These are phyloP conservation scores for Athene noctua DNA, from an alignment of 2,113 vertebrate genomes.

Conservation along the genomic window DNA sequence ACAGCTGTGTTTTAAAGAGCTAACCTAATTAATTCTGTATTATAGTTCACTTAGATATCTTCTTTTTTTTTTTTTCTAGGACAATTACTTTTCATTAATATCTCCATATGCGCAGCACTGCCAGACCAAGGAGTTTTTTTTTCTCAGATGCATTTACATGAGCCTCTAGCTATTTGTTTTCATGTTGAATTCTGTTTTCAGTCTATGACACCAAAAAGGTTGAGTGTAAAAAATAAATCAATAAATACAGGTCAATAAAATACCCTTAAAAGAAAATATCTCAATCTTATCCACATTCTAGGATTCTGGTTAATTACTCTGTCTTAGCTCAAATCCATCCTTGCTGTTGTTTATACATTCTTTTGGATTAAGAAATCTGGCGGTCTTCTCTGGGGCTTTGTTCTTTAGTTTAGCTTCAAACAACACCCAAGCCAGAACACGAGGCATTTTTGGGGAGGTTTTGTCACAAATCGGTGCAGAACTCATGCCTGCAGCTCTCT, in stretches of 20 bases:
- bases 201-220: neutral
- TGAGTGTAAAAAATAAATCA: neutral
- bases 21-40: neutral
- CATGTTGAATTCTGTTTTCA: neutral
- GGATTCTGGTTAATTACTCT: neutral
- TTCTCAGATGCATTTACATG: neutral
- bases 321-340: neutral
- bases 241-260: neutral
- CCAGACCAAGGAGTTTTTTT: neutral
- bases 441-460: neutral
- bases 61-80: neutral
- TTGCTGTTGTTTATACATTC: neutral
- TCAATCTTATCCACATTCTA: neutral
- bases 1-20: neutral
- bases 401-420: neutral
- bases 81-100: neutral
- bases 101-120: neutral
- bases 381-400: neutral
- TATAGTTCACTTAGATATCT: neutral
- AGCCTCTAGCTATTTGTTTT: neutral
- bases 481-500: no score
- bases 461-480: neutral
- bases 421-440: accelerated
- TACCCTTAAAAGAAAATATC: neutral
- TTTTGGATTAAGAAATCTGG: neutral